These are phyloP conservation scores for Petrocephalus schoutedeni DNA, from an alignment of 2,797 vertebrate species.

Conservation along the genomic window DNA sequence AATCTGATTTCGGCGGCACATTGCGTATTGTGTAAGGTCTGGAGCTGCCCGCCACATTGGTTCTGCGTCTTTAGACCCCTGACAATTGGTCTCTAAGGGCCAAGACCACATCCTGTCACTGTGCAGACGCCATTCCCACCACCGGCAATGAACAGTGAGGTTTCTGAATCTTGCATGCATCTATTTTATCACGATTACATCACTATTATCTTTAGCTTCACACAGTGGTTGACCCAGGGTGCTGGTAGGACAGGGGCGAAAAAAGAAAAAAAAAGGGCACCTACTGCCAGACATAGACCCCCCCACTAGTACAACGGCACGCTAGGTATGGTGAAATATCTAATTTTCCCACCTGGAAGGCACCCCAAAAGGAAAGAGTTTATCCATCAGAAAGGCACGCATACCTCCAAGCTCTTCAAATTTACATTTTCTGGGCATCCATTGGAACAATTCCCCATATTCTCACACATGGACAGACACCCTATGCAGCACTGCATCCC, in stretches of 20 bases:
- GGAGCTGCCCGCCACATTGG: background rate
- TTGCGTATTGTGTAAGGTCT: background rate
- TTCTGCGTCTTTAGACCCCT: background rate
- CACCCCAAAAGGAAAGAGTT: background rate
- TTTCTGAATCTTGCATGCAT: background rate
- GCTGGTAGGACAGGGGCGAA: background rate
- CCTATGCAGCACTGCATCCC: no score
- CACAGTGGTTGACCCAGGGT: background rate
- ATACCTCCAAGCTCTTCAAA: background rate
- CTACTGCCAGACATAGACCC: background rate
- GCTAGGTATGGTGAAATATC: background rate
- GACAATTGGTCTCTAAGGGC: background rate
- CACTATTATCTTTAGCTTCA: background rate
- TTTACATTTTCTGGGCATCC: no score
- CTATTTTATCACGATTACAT: background rate
- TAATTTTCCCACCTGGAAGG: background rate
- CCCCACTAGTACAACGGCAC: background rate
- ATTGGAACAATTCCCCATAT: no score
- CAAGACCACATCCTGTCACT: background rate
- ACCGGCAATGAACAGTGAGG: background rate
- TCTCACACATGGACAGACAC: no score
- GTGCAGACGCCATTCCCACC: background rate
- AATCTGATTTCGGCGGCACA: background rate
- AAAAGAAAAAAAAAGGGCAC: background rate
- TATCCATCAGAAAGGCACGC: background rate